These are phyloP conservation scores for Cabera pusaria DNA, from an alignment of 2,888 invertebrate genomes.

Conservation along the genomic window DNA sequence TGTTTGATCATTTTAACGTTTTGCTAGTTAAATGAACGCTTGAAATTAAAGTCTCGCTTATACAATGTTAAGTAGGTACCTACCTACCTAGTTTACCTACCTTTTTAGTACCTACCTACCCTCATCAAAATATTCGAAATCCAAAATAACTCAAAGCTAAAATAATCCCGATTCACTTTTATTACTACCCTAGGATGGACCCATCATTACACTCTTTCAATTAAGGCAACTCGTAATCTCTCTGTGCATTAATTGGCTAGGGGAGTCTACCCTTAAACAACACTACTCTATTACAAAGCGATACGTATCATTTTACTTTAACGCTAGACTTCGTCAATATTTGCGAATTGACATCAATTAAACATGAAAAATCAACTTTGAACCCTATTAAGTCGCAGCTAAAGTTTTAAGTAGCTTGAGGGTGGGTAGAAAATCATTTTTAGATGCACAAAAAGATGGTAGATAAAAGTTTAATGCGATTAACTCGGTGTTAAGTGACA, in stretches of 20 bases:
- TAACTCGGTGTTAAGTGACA: conserved; percentile 74
- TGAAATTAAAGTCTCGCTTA: too few relatives aligned
- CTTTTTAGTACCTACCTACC: too few relatives aligned
- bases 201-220: conserved; percentile 71
- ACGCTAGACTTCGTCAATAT: conserved; percentile 62
- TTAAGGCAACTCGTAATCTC: conserved; percentile 74
- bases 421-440: conserved; percentile 39
- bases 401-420: conserved; percentile 35
- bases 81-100: too few relatives aligned
- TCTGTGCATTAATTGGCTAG: conserved; percentile 76
- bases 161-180: conserved; percentile 25
- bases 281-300: conserved; percentile 33
- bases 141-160: conserved; percentile 31
- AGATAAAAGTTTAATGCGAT: conserved; percentile 75
- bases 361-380: conserved; percentile 31
- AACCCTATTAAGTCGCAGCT: conserved; percentile 33
- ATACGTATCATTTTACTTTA: conserved; percentile 45
- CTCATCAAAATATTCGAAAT: conserved; percentile 16
- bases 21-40: too few relatives aligned
- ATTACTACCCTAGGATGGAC: conserved; percentile 31
- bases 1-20: too few relatives aligned
- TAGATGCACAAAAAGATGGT: conserved; percentile 70
- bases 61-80: too few relatives aligned
- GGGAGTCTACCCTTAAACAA: conserved; percentile 45
- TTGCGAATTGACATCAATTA: conserved; percentile 61